Evolutionary conservation across 2,113 vertebrate genomes (phyloP), one percentile per base, ranked within the genome.

Genomic region (Daphoenositta chrysoptera): DNA sequence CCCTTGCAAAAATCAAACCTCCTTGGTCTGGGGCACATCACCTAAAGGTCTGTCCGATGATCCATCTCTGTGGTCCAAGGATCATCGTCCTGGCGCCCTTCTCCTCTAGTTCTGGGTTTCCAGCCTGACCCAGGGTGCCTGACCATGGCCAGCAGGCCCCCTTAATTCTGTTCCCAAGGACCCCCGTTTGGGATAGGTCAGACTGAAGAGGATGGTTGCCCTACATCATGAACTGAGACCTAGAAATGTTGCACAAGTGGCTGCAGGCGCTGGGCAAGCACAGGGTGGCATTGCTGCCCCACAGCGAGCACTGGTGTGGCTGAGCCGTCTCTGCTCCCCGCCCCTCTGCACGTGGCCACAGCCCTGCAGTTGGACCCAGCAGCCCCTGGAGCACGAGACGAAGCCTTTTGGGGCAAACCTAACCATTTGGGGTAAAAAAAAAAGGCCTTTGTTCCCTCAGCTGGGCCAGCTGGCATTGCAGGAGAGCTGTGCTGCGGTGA

Each of bases 1-100:
- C 14, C 23, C 28, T 35, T 14, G 16, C 31, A 30, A 66, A 87
- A 64, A 51, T 31, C 31, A 71, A 86, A 63, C 17, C 11, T 40
- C n/a, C 53, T 72, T 31, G 23, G 18, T 17, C 10, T 30, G 12
- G 47, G 23, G 11, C 2, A 0, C 0, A 0, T 40, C 50, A 48
- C 24, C 21, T 15, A 15, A 48, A 37, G 54, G n/a, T 1, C 0
- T 31, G 60, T 45, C 27, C 44, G 13, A 33, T 39, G 50, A 21
- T 6, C 12, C 45, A 12, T 10, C 16, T 8, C 26, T 73, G 39
- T 58, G 40, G 17, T 37, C 26, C 54, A 13, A 14, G 19, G 19
- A 58, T n/a, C 24, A 9, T 12, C 5, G 7, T 81, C 37, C 53
- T 83, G 42, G 16, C 11, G 4, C 13, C 9, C 10, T 58, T 66